A percentile compares a stretch with the other conserved stretches of the same genome.
Conservation (phyloP, 2,888 invertebrate genomes). For the Rhodophaea formosa region DNA sequence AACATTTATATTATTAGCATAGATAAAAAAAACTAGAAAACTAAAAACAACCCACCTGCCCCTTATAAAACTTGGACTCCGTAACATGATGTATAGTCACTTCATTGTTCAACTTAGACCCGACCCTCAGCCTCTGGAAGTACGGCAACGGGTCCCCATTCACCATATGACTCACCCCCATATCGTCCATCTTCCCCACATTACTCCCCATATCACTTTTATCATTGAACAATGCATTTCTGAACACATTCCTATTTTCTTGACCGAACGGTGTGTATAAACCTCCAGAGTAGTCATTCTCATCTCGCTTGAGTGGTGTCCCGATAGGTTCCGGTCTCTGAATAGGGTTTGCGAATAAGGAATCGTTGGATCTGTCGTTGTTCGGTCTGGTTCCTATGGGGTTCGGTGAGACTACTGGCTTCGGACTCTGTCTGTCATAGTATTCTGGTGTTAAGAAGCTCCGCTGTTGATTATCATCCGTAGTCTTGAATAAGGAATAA, state of each 20-base stretch:
- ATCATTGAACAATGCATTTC: slow-evolving; percentile 66
- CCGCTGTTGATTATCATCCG: slow-evolving; percentile 54
- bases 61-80: slow-evolving; percentile 71
- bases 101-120: slow-evolving; percentile 68
- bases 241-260: slow-evolving; percentile 64
- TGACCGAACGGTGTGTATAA: slow-evolving; percentile 71
- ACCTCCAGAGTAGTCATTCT: slow-evolving; percentile 35
- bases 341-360: slow-evolving; percentile 57
- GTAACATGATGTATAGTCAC: slow-evolving; percentile 73
- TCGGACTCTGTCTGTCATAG: slow-evolving; percentile 50
- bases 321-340: slow-evolving; percentile 61
- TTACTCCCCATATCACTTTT: slow-evolving; percentile 39
- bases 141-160: slow-evolving; percentile 70
- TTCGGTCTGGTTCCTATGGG: slow-evolving; percentile 68
- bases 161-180: slow-evolving; percentile 35
- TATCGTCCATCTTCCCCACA: slow-evolving; percentile 38
- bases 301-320: slow-evolving; percentile 46
- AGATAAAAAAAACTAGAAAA: too few relatives aligned
- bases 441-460: slow-evolving; percentile 60
- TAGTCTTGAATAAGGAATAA: slow-evolving; percentile 65
- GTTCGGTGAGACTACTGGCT: slow-evolving; percentile 63
- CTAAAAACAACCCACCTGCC: slow-evolving; percentile 52
- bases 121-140: slow-evolving; percentile 66
- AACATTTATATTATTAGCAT: too few relatives aligned
- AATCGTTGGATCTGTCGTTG: slow-evolving; percentile 43